phyloP scores from a whole-genome alignment of 2,113 vertebrate species.

The Stictonetta naevosa region DNA sequence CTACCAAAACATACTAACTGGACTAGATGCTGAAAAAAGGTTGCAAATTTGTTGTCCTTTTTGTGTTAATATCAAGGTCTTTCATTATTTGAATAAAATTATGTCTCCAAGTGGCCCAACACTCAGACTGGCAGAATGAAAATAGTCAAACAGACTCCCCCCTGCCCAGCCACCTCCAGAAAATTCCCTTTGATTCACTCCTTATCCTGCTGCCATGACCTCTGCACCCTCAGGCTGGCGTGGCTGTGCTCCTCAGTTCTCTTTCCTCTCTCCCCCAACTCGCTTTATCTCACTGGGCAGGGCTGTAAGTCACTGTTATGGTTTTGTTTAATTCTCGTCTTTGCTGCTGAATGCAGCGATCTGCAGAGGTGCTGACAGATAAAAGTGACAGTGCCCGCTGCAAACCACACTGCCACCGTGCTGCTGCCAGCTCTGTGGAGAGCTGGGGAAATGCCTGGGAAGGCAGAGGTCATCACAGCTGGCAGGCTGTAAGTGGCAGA shows the following conservation, averaged over 20 bases:
- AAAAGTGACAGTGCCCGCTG: fast-evolving
- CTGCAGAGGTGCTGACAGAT: not conserved
- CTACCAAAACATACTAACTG: not conserved
- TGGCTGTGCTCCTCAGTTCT: not conserved
- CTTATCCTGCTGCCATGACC: not conserved
- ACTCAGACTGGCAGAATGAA: not conserved
- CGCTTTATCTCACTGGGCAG: not conserved
- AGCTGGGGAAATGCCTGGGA: not conserved
- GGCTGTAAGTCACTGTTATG: not conserved
- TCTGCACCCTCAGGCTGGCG: not conserved
- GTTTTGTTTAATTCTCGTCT: not conserved
- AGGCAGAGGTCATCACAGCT: not conserved
- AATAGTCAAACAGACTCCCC: not conserved
- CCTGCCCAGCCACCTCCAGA: not conserved
- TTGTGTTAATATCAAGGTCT: not conserved
- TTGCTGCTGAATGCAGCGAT: not conserved
- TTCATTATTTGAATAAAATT: not conserved
- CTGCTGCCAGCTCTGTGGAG: not conserved
- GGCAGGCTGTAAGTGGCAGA: not conserved
- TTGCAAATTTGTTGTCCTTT: not conserved
- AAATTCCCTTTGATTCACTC: not conserved
- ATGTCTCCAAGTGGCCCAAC: not conserved
- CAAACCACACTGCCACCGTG: fast-evolving
- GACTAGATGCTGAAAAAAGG: not conserved
- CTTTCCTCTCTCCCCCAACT: not conserved